These are phyloP conservation scores for Drosophila bipectinata DNA, from an alignment of 1,140 invertebrate species.

Conservation along the genomic window DNA sequence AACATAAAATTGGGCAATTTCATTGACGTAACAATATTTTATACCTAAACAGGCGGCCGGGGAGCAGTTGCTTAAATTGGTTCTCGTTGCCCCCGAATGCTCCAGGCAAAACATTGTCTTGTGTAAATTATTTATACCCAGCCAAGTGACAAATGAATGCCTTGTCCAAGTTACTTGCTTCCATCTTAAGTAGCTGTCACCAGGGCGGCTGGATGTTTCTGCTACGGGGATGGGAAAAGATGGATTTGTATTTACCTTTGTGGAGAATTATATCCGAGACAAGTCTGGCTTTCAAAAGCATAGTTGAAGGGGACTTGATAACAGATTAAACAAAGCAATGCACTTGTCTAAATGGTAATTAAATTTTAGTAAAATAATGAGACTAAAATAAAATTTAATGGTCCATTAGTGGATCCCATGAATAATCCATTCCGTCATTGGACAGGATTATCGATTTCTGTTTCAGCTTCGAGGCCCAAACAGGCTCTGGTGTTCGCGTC, in stretches of 20 bases:
- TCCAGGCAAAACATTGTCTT: conserved; percentile 44
- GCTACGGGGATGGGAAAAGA: conserved; percentile 1
- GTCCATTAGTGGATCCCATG: not conserved
- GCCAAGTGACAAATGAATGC: conserved; percentile 73
- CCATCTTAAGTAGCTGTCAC: conserved; percentile 65
- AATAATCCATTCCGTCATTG: not conserved
- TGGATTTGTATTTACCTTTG: not conserved
- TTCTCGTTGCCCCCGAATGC: conserved; percentile 1
- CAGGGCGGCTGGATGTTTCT: conserved; percentile 15
- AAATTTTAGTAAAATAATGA: not conserved
- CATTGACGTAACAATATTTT: conserved; percentile 72
- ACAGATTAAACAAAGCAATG: not conserved
- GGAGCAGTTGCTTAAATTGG: conserved; percentile 57
- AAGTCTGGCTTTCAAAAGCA: not conserved
- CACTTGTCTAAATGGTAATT: not conserved
- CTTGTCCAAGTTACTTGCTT: conserved; percentile 30
- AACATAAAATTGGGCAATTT: conserved; percentile 81
- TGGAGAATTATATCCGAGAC: not conserved
- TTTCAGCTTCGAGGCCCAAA: not conserved
- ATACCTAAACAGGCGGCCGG: conserved; percentile 53
- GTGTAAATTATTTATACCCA: conserved; percentile 71
- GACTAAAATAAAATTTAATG: not conserved
- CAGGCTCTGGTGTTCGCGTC: not conserved
- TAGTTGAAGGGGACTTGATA: not conserved
- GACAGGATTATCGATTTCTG: not conserved